Conservation (phyloP, 2,113 vertebrate genomes). For the Mobula birostris region DNA sequence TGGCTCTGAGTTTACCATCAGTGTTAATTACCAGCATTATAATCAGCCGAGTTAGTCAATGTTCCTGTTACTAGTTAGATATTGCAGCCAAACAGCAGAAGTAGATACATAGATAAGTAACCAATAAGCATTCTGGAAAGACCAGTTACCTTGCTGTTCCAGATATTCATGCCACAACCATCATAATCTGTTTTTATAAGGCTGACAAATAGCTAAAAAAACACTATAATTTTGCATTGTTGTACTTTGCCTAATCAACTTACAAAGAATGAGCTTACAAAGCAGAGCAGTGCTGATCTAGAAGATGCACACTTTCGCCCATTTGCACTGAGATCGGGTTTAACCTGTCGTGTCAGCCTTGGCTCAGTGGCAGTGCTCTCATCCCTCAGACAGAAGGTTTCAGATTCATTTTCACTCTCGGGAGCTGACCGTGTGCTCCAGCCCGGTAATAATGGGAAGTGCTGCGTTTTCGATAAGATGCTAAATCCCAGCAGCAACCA, state of each 20-base stretch:
- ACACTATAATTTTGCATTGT: not conserved
- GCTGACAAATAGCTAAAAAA: not conserved
- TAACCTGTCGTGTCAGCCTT: not conserved
- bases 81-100: not conserved
- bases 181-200: not conserved
- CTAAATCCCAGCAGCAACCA: not conserved
- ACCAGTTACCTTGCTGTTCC: not conserved
- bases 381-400: not conserved
- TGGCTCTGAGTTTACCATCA: not conserved
- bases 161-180: not conserved
- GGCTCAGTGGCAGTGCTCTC: not conserved
- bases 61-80: not conserved
- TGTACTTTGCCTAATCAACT: not conserved
- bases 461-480: not conserved
- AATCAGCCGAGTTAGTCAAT: not conserved
- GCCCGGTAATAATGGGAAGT: not conserved
- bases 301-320: not conserved
- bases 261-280: not conserved
- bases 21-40: not conserved
- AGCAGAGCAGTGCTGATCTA: too few species aligned
- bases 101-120: not conserved
- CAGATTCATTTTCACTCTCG: not conserved
- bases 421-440: not conserved
- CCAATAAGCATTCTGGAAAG: not conserved
- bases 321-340: not conserved